These are phyloP conservation scores for Coenobita brevimanus DNA, from an alignment of 1,140 invertebrate species.

Conservation along the genomic window DNA sequence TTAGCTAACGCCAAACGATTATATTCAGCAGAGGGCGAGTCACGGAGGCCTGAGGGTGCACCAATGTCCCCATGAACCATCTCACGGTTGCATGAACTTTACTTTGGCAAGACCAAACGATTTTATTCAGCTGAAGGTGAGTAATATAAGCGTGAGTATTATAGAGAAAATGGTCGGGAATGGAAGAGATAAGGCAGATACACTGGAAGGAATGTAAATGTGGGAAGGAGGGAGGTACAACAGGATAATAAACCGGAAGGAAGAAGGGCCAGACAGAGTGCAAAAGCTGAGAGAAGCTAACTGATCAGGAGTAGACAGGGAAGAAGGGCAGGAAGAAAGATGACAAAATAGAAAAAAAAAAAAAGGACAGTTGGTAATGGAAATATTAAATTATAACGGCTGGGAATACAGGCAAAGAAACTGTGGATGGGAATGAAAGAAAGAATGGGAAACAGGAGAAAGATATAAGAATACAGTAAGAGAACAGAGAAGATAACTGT, in stretches of 20 bases:
- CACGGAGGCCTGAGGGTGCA: constrained; percentile 13
- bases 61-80: not conserved
- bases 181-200: not conserved
- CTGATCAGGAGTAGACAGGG: too few species aligned
- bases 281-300: not conserved
- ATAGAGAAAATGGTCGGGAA: not conserved
- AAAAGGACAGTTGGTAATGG: not conserved
- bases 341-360: not conserved
- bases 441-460: not conserved
- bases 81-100: too few species aligned
- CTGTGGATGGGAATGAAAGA: not conserved
- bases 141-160: not conserved
- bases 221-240: not conserved
- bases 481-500: not conserved
- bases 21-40: too few species aligned
- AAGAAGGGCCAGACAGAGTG: not conserved
- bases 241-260: not conserved
- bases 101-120: too few species aligned
- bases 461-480: not conserved
- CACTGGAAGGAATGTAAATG: not conserved
- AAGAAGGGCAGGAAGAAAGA: too few species aligned
- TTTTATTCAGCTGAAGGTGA: too few species aligned
- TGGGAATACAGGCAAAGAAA: not conserved
- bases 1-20: too few species aligned
- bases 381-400: too few species aligned